Evolutionary conservation across 2,113 vertebrate species (phyloP).

Genomic region (Tilapia sparmanii): DNA sequence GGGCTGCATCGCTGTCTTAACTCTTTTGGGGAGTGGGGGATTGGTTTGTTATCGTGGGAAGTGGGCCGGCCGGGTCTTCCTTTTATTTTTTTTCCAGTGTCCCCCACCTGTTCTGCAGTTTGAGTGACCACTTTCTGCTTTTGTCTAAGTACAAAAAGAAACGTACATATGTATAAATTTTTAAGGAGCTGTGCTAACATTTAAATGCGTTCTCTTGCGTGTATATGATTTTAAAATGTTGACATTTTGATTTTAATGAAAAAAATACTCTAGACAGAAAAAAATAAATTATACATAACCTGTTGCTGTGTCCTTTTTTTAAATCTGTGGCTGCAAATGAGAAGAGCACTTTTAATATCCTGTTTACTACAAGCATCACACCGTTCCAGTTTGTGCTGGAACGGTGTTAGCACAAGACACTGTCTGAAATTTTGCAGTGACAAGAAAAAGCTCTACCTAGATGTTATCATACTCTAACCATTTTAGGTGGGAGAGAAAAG

Average conservation of each 20-base stretch:
- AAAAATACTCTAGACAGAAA: slow-evolving; percentile 81
- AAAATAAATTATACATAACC: slow-evolving; percentile 80
- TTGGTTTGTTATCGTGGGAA: slow-evolving; percentile 43
- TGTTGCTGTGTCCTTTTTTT: slow-evolving; percentile 2
- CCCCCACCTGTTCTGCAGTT: slow-evolving; percentile 44
- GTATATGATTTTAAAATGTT: slow-evolving; percentile 96
- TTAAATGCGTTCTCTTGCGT: slow-evolving; percentile 82
- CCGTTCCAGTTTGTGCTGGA: neutral
- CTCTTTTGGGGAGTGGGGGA: slow-evolving; percentile 30
- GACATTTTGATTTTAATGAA: slow-evolving; percentile 96
- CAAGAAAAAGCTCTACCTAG: neutral
- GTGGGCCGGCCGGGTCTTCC: slow-evolving; percentile 24
- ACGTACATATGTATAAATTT: slow-evolving; percentile 96
- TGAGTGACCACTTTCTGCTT: slow-evolving; percentile 63
- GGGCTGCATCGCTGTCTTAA: slow-evolving; percentile 53
- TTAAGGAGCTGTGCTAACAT: slow-evolving; percentile 90
- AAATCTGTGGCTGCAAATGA: neutral
- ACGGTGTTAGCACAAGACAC: neutral
- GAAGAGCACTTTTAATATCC: neutral
- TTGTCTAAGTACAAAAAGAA: slow-evolving; percentile 65
- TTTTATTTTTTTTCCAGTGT: slow-evolving; percentile 8
- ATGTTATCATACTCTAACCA: neutral
- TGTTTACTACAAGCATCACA: neutral
- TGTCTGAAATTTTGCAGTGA: neutral
- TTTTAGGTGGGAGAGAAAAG: neutral